These are phyloP conservation scores for Leptopilina syphax DNA, from an alignment of 2,888 invertebrate species.

Conservation along the genomic window DNA sequence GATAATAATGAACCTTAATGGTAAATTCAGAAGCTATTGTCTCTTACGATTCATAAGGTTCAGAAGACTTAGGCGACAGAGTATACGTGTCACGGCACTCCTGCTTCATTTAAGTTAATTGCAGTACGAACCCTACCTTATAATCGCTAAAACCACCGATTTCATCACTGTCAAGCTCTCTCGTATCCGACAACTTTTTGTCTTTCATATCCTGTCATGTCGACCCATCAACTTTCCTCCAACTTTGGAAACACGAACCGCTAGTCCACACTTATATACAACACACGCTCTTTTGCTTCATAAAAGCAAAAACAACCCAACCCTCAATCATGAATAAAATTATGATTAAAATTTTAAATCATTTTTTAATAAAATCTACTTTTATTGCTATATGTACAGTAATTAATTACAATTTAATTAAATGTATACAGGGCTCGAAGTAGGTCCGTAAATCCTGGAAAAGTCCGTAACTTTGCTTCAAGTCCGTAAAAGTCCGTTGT, in stretches of 20 bases:
- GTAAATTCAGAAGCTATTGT: too few relatives aligned
- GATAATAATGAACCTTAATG: too few relatives aligned
- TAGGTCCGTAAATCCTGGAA: too few relatives aligned
- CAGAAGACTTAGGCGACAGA: slow-evolving; percentile 69
- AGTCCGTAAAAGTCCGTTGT: too few relatives aligned
- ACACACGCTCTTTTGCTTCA: neutral
- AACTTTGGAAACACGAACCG: slow-evolving; percentile 1
- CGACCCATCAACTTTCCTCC: neutral
- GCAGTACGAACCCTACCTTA: slow-evolving; percentile 56
- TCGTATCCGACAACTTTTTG: slow-evolving; percentile 35
- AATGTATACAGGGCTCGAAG: too few relatives aligned
- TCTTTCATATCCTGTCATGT: slow-evolving; percentile 12
- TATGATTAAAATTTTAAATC: too few relatives aligned
- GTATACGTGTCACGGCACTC: slow-evolving; percentile 73
- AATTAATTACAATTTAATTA: too few relatives aligned
- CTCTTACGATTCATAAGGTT: too few relatives aligned
- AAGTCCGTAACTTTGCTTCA: too few relatives aligned
- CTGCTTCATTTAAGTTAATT: slow-evolving; percentile 73
- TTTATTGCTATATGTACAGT: too few relatives aligned
- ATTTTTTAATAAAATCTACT: too few relatives aligned
- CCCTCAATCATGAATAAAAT: neutral
- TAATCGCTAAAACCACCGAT: slow-evolving; percentile 61
- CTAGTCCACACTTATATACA: neutral
- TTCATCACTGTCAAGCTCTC: slow-evolving; percentile 60
- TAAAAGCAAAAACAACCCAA: neutral